These are phyloP conservation scores for Auanema sp. DNA, from an alignment of 2,888 invertebrate genomes.

Conservation along the genomic window DNA sequence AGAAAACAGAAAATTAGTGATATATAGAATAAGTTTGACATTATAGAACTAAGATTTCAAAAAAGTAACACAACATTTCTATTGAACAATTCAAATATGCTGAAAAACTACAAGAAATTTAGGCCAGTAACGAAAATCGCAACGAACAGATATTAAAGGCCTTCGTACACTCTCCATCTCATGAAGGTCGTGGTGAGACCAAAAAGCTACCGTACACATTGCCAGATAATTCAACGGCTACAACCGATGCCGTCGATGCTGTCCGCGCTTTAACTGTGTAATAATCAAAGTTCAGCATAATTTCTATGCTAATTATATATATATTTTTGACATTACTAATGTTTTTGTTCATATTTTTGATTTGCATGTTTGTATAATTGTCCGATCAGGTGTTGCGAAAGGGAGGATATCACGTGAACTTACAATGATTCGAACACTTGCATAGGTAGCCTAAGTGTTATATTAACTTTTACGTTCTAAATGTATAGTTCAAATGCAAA, in stretches of 20 bases:
- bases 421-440: too few relatives aligned
- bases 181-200: background rate
- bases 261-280: background rate
- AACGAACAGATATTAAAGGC: background rate
- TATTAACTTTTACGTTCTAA: too few relatives aligned
- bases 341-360: too few relatives aligned
- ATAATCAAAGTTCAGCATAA: background rate
- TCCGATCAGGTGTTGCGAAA: too few relatives aligned
- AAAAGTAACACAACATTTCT: background rate
- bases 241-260: background rate
- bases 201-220: background rate
- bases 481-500: too few relatives aligned
- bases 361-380: too few relatives aligned
- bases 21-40: background rate
- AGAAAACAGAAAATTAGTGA: background rate
- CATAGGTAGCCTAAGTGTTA: too few relatives aligned
- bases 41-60: conserved; percentile 1
- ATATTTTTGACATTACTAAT: too few relatives aligned
- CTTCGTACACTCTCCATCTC: background rate
- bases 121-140: conserved; percentile 1
- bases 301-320: too few relatives aligned
- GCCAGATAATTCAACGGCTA: background rate
- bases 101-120: background rate
- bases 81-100: too few relatives aligned
- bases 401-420: too few relatives aligned